A percentile compares a stretch with the other conserved stretches of the same genome.
Conservation (phyloP, 2,113 vertebrate species). For the Elachura formosa region DNA sequence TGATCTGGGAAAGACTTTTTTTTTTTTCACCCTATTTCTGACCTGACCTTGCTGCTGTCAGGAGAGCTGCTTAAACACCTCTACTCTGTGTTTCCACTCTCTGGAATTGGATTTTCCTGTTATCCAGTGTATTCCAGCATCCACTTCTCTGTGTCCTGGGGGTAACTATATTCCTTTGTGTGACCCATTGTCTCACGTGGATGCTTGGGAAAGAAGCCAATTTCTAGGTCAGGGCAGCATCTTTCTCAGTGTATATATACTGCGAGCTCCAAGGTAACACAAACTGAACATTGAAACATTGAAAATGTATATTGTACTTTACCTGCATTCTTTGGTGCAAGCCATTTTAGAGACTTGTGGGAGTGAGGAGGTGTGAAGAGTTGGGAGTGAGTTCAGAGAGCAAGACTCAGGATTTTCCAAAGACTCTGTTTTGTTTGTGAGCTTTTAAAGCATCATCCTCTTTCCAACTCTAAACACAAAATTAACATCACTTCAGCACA, state of each 20-base stretch:
- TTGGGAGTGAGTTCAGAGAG: neutral
- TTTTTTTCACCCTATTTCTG: neutral
- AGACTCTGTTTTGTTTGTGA: neutral
- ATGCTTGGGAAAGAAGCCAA: neutral
- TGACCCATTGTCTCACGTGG: accelerated
- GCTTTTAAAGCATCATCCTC: neutral
- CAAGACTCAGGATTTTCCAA: neutral
- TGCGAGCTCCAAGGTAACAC: neutral
- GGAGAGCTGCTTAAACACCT: neutral
- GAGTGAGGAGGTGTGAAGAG: neutral
- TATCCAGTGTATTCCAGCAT: accelerated
- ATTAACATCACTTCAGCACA: neutral
- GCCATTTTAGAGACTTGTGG: neutral
- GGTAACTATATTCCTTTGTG: neutral
- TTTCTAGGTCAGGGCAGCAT: neutral
- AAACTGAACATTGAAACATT: no score
- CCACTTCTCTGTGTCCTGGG: accelerated
- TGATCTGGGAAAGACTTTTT: neutral
- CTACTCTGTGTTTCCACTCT: neutral
- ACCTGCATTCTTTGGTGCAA: neutral
- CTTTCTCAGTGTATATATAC: neutral
- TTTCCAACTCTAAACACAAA: neutral
- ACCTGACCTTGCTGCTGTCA: neutral
- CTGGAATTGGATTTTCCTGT: neutral
- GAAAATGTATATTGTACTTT: neutral